phyloP scores from a whole-genome alignment of 2,797 vertebrate species.

The Argentina silus region DNA sequence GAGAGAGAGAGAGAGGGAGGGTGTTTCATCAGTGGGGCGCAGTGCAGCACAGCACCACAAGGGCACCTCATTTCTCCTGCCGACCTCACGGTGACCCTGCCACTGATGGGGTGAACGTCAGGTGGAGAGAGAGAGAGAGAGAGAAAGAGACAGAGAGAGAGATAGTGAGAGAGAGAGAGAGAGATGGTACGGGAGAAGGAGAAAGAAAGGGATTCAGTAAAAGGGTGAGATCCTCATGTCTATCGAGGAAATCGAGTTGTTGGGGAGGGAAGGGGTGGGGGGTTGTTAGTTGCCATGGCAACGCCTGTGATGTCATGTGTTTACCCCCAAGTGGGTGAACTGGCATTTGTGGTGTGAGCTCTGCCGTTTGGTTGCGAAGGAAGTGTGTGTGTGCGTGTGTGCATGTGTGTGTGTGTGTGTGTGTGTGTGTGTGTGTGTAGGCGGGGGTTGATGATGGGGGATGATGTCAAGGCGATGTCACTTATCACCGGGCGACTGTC shows the following conservation, averaged over 20 bases:
- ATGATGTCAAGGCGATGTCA: constrained; percentile 5
- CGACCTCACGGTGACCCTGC: constrained; percentile 2
- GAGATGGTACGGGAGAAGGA: not conserved
- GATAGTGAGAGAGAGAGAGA: not conserved
- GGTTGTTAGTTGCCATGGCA: not conserved
- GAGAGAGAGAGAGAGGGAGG: not conserved
- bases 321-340: not conserved
- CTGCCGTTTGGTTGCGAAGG: constrained; percentile 23
- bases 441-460: not conserved
- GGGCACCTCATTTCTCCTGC: not conserved
- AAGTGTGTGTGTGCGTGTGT: constrained; percentile 16
- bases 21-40: not conserved
- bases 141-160: not conserved
- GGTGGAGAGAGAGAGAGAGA: constrained; percentile 1
- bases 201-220: not conserved
- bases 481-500: constrained; percentile 6
- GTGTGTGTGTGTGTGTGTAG: not conserved
- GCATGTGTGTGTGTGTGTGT: constrained; percentile 16
- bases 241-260: not conserved
- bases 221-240: not conserved
- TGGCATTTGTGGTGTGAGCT: not conserved
- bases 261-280: not conserved
- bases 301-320: constrained; percentile 13
- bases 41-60: constrained; percentile 5
- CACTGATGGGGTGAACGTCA: not conserved